Evolutionary conservation across 2,113 vertebrate genomes (phyloP), one percentile per base, ranked within the genome.

Genomic region (Poeciliopsis prolifica): DNA sequence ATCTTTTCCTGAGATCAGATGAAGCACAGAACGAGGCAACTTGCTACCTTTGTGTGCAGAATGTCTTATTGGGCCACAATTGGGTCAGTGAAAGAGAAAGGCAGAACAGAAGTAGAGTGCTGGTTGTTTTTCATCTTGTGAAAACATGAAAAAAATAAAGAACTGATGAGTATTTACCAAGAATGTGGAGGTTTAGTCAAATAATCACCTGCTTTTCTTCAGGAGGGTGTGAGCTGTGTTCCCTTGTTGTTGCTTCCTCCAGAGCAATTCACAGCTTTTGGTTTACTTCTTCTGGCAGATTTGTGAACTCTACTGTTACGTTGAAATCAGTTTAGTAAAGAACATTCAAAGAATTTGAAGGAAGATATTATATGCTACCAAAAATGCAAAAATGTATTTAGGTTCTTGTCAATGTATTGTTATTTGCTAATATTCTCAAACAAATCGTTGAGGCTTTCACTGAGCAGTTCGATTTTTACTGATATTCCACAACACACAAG

Each of bases 1-100:
- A 75, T 77, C 75, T 35, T 4, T 13, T 30, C 51, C 4, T 37
- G 0, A 40, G 64, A 71, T 83, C 73, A 76, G 62, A 30, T 12
- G 10, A 24, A 58, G 51, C 28, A 35, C 6, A 35, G 1, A 72
- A 37, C 22, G 40, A 35, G 63, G 4, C 60, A 13, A 77, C 33
- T 62, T 70, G 42, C 35, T n/a, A 8, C 48, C 15, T 15, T 51
- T 31, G 11, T 12, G 31, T 6, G 0, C 19, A 6, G 61, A n/a
- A 30, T 24, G 35, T 58, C 4, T 44, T 51, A 70, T 29, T 24
- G 2, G 17, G 2, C 29, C 58, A 40, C 74, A 92, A 88, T 5
- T 71, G 65, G 84, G 88, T 88, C 87, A 83, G 12, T 80, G 6
- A n/a, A 10, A 60, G n/a, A 40, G 29, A 76, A 42, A 77, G 28